These are phyloP conservation scores for Pinna nobilis DNA, from an alignment of 1,140 invertebrate species.

Conservation along the genomic window DNA sequence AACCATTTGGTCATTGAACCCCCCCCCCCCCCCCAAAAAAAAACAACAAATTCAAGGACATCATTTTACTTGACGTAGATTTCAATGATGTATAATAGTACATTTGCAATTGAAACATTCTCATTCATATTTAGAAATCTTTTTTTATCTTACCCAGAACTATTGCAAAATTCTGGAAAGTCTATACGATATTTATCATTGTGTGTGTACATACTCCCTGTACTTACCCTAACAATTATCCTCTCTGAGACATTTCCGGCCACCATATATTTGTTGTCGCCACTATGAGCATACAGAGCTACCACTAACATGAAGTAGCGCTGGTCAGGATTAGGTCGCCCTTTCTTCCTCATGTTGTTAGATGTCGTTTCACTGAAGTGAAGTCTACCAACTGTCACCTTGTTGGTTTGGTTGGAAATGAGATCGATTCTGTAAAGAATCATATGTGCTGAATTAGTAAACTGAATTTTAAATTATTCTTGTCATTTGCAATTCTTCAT, in stretches of 20 bases:
- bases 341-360: conserved; percentile 99
- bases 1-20: not conserved
- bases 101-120: no score
- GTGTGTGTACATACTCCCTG: no score
- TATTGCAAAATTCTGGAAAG: no score
- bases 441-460: no score
- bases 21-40: not conserved
- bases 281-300: conserved; percentile 91
- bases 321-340: conserved; percentile 98
- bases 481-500: no score
- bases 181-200: no score
- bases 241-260: conserved; percentile 93
- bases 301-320: conserved; percentile 95
- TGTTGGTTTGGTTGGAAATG: conserved; percentile 74
- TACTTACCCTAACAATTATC: conserved; percentile 93
- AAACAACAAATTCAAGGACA: no score
- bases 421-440: conserved; percentile 82
- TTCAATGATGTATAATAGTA: no score
- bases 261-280: conserved; percentile 76
- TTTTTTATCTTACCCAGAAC: no score
- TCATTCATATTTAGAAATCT: no score
- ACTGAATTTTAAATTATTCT: no score
- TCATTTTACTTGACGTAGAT: no score
- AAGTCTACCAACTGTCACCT: conserved; percentile 93
- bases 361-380: conserved; percentile 99